Base-by-base conservation (phyloP, 2,113 vertebrate species). In the Xenus cinereus region DNA sequence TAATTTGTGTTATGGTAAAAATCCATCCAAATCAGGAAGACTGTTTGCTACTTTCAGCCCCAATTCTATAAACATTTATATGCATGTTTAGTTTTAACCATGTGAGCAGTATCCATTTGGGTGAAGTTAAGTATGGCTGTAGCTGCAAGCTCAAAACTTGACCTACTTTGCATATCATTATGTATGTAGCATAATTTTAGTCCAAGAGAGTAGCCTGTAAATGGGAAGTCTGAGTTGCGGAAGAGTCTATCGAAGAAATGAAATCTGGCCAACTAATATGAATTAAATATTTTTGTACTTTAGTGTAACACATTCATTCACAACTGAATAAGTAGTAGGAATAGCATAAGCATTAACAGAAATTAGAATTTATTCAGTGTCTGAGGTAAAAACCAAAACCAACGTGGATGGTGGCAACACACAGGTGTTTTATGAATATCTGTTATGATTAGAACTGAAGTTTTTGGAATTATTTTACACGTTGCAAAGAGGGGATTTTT, bases 1-100 rank as follows among this genome's bases (percentile, higher is more conserved):
- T 95, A 97, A 76, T 96, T 96, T 96, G 79, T 92, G 66, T 93
- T 96, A 66, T 41, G 71, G 90, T 89, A 84, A 93, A 92, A 94
- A 89, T 73, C 69, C 66, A 57, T 84, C 88, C 50, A 87, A 89
- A 91, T 87, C 69, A 84, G 88, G 88, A 87, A 87, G 66, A 84
- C 48, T 62, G 83, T 92, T 96, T 93, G 86, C 73, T 96, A 22
- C 92, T 87, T 95, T 91, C 89, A 78, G 80, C 69, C 73, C 10
- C 50, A 73, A 62, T 82, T 69, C 94, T 97, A 41, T 94, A 96
- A 97, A 97, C 84, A 89, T 93, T 96, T 91, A 66, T 82, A 39
- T 32, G n/a, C 23, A 1, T 96, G 94, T 95, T 97, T 96, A 92
- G 69, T 79, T 95, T 94, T 85, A 57, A 78, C 66, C 66, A 54